Evolutionary conservation across 2,888 invertebrate genomes (phyloP).

Genomic region (Napeogenes inachia): DNA sequence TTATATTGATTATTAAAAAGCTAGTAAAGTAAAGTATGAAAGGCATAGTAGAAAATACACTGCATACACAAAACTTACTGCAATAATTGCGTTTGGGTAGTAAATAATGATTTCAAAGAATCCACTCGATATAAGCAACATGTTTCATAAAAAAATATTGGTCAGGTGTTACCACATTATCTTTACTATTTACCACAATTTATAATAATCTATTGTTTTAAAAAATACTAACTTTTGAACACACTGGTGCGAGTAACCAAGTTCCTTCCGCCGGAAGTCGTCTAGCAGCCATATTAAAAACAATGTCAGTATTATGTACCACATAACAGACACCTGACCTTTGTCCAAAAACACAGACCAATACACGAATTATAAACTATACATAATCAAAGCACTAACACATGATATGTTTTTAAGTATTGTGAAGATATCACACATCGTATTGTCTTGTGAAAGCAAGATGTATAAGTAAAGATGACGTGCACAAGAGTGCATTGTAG

Average conservation of each 20-base stretch:
- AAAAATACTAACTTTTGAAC: conserved; percentile 62
- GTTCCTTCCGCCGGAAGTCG: conserved; percentile 64
- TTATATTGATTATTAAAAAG: no score
- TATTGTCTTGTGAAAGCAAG: conserved; percentile 47
- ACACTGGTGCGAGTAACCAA: conserved; percentile 55
- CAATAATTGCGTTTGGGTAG: no score
- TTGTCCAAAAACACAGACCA: conserved; percentile 34
- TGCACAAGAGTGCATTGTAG: conserved; percentile 38
- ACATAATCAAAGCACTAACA: conserved; percentile 14
- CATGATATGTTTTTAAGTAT: conserved; percentile 14
- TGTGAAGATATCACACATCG: no score
- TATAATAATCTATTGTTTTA: conserved; percentile 22
- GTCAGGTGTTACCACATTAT: not conserved
- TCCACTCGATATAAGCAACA: not conserved
- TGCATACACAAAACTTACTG: no score
- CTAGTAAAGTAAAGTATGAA: no score
- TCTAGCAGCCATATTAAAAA: conserved; percentile 69
- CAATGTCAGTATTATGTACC: conserved; percentile 62
- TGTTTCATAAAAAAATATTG: not conserved
- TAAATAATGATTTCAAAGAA: no score
- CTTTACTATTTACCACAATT: conserved; percentile 19
- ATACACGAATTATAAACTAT: no score
- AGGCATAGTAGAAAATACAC: no score
- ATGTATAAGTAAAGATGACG: conserved; percentile 41
- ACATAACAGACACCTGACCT: conserved; percentile 49